Conservation (phyloP, 2,113 vertebrate species). For the Anthoscopus minutus region DNA sequence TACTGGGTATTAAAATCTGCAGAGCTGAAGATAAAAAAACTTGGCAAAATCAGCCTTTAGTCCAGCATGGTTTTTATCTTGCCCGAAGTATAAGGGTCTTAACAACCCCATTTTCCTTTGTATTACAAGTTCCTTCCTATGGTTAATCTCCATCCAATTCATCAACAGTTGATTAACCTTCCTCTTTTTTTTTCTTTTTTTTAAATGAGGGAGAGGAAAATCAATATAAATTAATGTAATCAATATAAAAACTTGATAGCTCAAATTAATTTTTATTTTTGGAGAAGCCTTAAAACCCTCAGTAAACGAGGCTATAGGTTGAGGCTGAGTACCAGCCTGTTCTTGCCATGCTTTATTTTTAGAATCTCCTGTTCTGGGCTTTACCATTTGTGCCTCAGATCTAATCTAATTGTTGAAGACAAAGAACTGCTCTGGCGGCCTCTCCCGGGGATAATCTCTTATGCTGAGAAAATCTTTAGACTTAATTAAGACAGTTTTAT, state of each 20-base stretch:
- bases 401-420: constrained; percentile 19
- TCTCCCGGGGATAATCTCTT: constrained; percentile 36
- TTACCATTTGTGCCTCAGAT: not conserved
- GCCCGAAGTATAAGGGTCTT: not conserved
- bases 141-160: not conserved
- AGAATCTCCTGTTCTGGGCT: not conserved
- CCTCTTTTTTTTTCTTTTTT: not conserved
- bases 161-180: not conserved
- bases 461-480: constrained; percentile 39
- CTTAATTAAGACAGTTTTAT: constrained; percentile 51
- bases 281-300: not conserved
- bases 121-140: not conserved
- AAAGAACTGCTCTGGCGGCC: not conserved
- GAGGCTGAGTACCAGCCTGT: not conserved
- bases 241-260: not conserved
- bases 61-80: not conserved
- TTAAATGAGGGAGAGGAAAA: not conserved
- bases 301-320: not conserved
- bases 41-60: not conserved
- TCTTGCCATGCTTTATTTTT: not conserved
- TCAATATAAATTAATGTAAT: constrained; percentile 1
- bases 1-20: not conserved
- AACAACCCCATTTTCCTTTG: not conserved
- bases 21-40: not conserved
- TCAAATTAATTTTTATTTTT: not conserved